phyloP scores from a whole-genome alignment of 2,797 vertebrate species.

The Neomorphus geoffroyi region DNA sequence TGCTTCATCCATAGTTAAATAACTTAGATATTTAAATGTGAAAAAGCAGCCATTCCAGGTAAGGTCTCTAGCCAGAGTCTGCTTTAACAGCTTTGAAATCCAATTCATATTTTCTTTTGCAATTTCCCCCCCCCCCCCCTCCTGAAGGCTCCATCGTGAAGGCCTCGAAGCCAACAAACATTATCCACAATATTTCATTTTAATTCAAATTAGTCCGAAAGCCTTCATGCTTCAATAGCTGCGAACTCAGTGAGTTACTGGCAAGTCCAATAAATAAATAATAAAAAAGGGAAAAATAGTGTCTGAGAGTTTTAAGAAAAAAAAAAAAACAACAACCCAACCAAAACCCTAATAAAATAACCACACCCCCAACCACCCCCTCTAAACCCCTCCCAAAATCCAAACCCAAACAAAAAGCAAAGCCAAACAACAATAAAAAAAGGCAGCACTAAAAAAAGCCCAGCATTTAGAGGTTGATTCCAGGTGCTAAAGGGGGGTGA shows the following conservation, averaged over 20 bases:
- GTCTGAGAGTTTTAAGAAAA: not conserved
- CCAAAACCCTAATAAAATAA: not conserved
- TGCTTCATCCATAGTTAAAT: not conserved
- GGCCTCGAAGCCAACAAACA: not conserved
- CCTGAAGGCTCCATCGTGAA: not conserved
- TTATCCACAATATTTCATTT: not conserved
- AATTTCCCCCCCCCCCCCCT: not conserved
- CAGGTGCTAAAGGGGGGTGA: not conserved
- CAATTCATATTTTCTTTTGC: not conserved
- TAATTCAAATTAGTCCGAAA: conserved; percentile 40
- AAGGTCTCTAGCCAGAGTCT: not conserved
- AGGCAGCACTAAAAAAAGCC: too few species aligned
- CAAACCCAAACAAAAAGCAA: accelerated
- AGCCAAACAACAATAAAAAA: not conserved
- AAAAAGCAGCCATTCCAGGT: not conserved
- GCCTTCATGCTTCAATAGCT: not conserved
- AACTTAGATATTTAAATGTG: conserved; percentile 14
- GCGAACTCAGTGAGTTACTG: not conserved
- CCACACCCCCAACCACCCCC: too few species aligned
- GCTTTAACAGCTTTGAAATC: conserved; percentile 2
- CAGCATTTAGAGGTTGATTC: not conserved
- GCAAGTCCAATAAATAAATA: not conserved
- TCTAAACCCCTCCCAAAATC: not conserved
- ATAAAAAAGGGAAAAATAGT: not conserved
- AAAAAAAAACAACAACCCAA: not conserved